phyloP scores from a whole-genome alignment of 1,140 invertebrate genomes.

The Meloidogyne floridensis region DNA sequence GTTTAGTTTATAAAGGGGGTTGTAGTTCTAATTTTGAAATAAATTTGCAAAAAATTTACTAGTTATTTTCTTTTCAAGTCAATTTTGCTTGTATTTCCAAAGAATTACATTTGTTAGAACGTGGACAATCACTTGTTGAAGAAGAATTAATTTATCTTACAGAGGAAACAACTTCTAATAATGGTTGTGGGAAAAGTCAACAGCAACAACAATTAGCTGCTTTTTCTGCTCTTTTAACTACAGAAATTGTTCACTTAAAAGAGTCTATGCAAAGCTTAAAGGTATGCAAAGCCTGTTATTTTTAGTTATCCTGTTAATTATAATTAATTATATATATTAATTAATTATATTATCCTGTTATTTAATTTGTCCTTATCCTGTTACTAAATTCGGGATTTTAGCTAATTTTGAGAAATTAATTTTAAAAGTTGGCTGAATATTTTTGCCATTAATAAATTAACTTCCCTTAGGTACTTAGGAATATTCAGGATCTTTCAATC shows the following conservation, averaged over 20 bases:
- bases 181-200: not conserved
- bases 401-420: not conserved
- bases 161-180: not conserved
- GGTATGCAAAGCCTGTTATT: not conserved
- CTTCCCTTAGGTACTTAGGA: too few species aligned
- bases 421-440: not conserved
- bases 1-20: too few species aligned
- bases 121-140: not conserved
- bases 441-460: too few species aligned
- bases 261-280: not conserved
- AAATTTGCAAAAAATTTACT: not conserved
- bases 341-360: too few species aligned
- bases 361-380: too few species aligned
- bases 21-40: too few species aligned
- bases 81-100: not conserved
- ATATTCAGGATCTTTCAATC: too few species aligned
- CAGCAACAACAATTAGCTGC: not conserved
- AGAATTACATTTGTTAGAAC: not conserved
- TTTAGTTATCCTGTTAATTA: too few species aligned
- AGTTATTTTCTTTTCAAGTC: not conserved
- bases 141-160: constrained; percentile 5
- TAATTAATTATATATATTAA: too few species aligned
- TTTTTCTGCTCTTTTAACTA: not conserved
- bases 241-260: constrained; percentile 7
- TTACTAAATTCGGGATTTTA: too few species aligned